Conservation (phyloP, 2,888 invertebrate genomes). For the Germaria angustata region DNA sequence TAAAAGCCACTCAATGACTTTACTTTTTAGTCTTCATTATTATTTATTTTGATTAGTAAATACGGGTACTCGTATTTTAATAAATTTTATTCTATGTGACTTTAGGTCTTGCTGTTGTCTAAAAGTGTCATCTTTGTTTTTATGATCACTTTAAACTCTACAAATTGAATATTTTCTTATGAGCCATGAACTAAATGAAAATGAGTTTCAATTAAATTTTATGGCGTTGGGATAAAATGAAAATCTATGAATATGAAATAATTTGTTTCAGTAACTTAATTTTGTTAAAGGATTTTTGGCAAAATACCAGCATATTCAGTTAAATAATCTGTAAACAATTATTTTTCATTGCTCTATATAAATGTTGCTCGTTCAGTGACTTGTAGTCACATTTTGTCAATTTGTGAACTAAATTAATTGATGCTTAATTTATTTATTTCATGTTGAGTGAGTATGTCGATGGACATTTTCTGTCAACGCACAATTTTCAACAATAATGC, state of each 20-base stretch:
- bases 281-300: not conserved
- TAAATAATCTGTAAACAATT: not conserved
- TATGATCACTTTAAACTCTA: not conserved
- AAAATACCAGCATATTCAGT: not conserved
- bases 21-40: not conserved
- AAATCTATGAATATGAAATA: not conserved
- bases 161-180: not conserved
- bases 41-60: not conserved
- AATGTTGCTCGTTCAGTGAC: conserved; percentile 32
- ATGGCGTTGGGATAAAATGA: not conserved
- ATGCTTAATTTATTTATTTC: conserved; percentile 21
- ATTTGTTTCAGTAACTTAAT: not conserved
- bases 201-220: not conserved
- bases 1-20: too few species aligned
- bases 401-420: conserved; percentile 28
- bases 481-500: not conserved
- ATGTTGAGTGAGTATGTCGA: not conserved
- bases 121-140: too few species aligned
- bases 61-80: too few species aligned
- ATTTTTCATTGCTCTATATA: too few species aligned
- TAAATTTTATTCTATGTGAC: too few species aligned
- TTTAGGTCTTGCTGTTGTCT: too few species aligned
- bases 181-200: not conserved
- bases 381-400: conserved; percentile 26
- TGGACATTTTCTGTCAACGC: not conserved